phyloP scores from a whole-genome alignment of 2,888 invertebrate species.

The Stegana nigrithorax region DNA sequence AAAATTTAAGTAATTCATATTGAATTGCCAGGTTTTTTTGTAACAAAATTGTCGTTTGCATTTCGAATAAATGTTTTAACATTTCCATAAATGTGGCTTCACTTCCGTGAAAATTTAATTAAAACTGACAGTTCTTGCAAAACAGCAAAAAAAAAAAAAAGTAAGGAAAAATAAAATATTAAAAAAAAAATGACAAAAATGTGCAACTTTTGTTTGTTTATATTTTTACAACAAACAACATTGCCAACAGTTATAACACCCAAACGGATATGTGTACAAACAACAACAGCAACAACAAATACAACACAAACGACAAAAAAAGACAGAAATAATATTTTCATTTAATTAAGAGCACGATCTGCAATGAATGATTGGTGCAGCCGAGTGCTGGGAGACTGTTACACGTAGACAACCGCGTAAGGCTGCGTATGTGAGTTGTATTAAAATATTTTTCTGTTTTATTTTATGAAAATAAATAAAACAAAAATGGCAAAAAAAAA shows the following conservation, averaged over 20 bases:
- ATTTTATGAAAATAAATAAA: background rate
- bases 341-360: conserved; percentile 42
- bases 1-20: no score
- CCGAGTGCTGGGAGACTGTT: no score
- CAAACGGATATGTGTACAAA: conserved; percentile 8
- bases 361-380: conserved; percentile 25
- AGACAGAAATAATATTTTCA: conserved; percentile 36
- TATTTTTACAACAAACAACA: background rate
- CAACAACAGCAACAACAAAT: conserved; percentile 28
- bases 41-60: conserved; percentile 28
- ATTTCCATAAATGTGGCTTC: conserved; percentile 54
- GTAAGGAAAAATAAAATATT: background rate
- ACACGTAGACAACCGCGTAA: background rate
- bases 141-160: conserved; percentile 11
- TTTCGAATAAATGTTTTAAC: conserved; percentile 50
- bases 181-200: conserved; percentile 5
- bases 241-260: background rate
- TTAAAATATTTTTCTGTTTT: background rate
- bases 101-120: conserved; percentile 61
- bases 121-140: conserved; percentile 52
- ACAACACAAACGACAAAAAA: conserved; percentile 17
- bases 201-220: background rate
- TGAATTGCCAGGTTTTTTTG: no score
- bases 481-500: background rate
- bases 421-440: background rate